phyloP scores from a whole-genome alignment of 2,797 vertebrate genomes.

The Bradypodion pumilum region DNA sequence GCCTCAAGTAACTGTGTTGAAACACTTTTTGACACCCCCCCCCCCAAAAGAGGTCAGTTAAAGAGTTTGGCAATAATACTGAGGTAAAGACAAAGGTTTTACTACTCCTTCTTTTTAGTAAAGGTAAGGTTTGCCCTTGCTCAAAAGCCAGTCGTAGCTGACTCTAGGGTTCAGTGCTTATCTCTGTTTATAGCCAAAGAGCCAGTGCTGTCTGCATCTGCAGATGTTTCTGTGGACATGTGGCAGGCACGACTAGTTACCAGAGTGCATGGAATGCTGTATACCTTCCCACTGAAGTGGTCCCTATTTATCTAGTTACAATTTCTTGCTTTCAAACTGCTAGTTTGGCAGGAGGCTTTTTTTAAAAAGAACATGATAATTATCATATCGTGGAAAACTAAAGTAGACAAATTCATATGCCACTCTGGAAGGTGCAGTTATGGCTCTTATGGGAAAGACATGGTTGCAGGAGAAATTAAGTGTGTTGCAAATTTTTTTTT shows the following conservation, averaged over 20 bases:
- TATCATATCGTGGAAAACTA: background rate
- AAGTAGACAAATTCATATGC: conserved; percentile 13
- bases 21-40: conserved; percentile 52
- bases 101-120: conserved; percentile 41
- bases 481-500: background rate
- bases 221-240: too few relatives aligned
- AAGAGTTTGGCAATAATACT: conserved; percentile 43
- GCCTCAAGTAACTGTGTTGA: conserved; percentile 46
- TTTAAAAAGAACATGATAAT: conserved; percentile 14
- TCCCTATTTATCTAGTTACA: too few relatives aligned
- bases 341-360: conserved; percentile 10
- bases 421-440: background rate
- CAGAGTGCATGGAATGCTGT: too few relatives aligned
- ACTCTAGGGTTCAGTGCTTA: too few relatives aligned
- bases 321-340: too few relatives aligned
- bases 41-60: conserved; percentile 59
- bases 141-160: too few relatives aligned
- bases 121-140: too few relatives aligned
- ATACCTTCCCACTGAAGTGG: too few relatives aligned
- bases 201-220: too few relatives aligned
- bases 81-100: conserved; percentile 11
- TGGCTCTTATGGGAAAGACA: background rate
- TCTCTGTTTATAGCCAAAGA: too few relatives aligned
- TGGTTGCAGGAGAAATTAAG: background rate
- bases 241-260: too few relatives aligned